A percentile compares a stretch with the other conserved stretches of the same genome.
phyloP scores from a whole-genome alignment of 2,888 invertebrate species.

The Leucophenga montana region DNA sequence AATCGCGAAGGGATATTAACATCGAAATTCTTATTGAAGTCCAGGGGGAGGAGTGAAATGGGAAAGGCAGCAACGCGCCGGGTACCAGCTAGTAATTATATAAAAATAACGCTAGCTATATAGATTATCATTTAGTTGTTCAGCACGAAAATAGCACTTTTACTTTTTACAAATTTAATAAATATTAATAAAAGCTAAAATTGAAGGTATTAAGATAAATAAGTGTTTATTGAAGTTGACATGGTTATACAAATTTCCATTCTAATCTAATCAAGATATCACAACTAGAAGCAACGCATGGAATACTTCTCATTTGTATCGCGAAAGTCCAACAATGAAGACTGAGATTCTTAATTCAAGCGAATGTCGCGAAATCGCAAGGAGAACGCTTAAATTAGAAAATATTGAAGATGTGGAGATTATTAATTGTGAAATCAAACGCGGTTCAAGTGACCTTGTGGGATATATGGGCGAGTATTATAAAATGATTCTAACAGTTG shows the following conservation, averaged over 20 bases:
- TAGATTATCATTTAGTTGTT: neutral
- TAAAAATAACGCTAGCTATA: too few species aligned
- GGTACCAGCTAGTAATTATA: too few species aligned
- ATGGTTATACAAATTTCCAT: too few species aligned
- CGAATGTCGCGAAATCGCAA: conserved; percentile 58
- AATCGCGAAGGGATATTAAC: too few species aligned
- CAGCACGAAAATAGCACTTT: neutral
- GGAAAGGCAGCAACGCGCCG: too few species aligned
- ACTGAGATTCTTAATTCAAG: conserved; percentile 44
- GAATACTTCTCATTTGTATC: too few species aligned
- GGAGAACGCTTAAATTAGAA: conserved; percentile 47
- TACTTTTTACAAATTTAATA: conserved; percentile 31
- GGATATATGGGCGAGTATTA: conserved; percentile 71
- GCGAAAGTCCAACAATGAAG: too few species aligned
- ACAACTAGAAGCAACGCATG: too few species aligned
- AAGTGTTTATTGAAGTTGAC: conserved; percentile 18
- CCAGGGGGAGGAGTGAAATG: too few species aligned
- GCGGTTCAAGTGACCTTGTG: conserved; percentile 55
- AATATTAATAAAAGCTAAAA: conserved; percentile 23
- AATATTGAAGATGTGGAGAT: conserved; percentile 45
- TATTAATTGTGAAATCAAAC: conserved; percentile 42
- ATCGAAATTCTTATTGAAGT: too few species aligned
- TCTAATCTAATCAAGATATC: too few species aligned
- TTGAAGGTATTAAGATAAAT: neutral
- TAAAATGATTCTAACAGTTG: conserved; percentile 47